phyloP scores from a whole-genome alignment of 64 coral and sea anemone species.

The Actinia equina region DNA sequence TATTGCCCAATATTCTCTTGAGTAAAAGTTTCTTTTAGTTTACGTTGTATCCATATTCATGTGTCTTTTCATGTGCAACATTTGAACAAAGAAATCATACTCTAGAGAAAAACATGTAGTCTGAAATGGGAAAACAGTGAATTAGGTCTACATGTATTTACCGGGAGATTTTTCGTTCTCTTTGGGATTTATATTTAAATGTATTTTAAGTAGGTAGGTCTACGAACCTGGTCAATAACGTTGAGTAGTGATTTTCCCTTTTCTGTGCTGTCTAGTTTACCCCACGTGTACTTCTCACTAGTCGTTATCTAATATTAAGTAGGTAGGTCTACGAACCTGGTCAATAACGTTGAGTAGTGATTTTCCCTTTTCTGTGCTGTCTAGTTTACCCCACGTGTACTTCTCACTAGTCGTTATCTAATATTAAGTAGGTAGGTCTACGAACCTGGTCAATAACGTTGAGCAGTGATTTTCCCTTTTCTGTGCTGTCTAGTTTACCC shows the following conservation, averaged over 20 bases:
- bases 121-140: no score
- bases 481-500: slow-evolving; percentile 65
- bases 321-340: slow-evolving; percentile 18
- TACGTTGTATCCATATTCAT: no score
- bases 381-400: slow-evolving; percentile 76
- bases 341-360: slow-evolving; percentile 69
- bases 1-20: no score
- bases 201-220: not conserved
- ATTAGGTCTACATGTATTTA: no score
- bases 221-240: slow-evolving; percentile 69
- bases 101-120: no score
- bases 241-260: slow-evolving; percentile 58
- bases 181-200: no score
- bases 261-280: slow-evolving; percentile 58
- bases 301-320: slow-evolving; percentile 10
- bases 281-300: slow-evolving; percentile 69
- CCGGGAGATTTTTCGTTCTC: no score
- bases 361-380: slow-evolving; percentile 51
- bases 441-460: slow-evolving; percentile 74
- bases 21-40: no score
- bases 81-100: no score
- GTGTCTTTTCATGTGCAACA: no score
- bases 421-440: not conserved
- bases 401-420: slow-evolving; percentile 44
- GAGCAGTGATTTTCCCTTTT: slow-evolving; percentile 52